These are phyloP conservation scores for Halocynthia aurantium DNA, from an alignment of 23 tunicate genomes.

Conservation along the genomic window DNA sequence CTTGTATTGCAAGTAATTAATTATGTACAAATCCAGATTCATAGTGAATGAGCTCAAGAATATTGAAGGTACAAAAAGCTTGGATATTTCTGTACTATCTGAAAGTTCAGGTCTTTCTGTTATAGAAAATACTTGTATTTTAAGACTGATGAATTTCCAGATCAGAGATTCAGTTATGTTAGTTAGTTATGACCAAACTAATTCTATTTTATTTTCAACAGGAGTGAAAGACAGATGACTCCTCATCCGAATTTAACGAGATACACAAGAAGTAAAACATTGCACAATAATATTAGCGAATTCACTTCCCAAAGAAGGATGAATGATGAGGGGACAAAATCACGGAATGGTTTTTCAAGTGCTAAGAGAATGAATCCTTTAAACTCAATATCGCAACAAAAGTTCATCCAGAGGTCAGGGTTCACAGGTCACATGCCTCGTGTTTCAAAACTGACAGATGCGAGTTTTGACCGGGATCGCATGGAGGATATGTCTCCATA, in stretches of 20 bases:
- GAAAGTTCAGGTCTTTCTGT: too few relatives aligned
- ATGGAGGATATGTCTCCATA: not conserved
- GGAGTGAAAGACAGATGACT: conserved; percentile 72
- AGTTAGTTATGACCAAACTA: not conserved
- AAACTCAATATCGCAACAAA: conserved; percentile 1
- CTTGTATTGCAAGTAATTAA: too few relatives aligned
- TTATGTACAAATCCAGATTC: too few relatives aligned
- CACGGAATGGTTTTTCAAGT: not conserved
- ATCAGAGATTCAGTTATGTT: not conserved
- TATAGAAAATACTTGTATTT: not conserved
- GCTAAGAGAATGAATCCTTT: not conserved
- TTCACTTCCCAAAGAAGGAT: not conserved
- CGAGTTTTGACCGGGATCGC: not conserved
- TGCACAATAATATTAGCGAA: conserved; percentile 1
- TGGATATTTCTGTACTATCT: too few relatives aligned
- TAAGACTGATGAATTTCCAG: not conserved
- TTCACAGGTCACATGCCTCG: conserved; percentile 10
- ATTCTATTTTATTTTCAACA: not conserved
- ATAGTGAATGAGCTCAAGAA: too few relatives aligned
- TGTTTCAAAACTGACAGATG: not conserved
- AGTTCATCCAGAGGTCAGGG: conserved; percentile 11
- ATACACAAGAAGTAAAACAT: not conserved
- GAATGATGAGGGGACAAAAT: not conserved
- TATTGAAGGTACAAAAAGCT: too few relatives aligned
- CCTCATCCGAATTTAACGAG: conserved; percentile 65